These are phyloP conservation scores for Dynastes hyllus DNA, from an alignment of 2,888 invertebrate genomes.

Conservation along the genomic window DNA sequence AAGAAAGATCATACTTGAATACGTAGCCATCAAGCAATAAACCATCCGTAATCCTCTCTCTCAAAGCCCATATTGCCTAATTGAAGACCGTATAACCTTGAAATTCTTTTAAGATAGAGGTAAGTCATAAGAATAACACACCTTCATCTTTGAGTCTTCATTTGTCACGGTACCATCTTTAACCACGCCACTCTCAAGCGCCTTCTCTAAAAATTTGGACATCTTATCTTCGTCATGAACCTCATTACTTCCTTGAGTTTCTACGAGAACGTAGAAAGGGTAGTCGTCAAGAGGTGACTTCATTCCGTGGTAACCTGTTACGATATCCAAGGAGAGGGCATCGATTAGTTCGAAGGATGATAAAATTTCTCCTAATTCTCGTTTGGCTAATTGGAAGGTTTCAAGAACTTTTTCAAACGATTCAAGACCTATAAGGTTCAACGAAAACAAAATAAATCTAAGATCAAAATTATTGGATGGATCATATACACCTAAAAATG, in stretches of 20 bases:
- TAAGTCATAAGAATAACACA: slow-evolving; percentile 62
- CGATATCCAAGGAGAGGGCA: slow-evolving; percentile 79
- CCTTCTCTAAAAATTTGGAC: slow-evolving; percentile 81
- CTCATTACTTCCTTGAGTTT: slow-evolving; percentile 90
- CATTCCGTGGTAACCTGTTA: slow-evolving; percentile 77
- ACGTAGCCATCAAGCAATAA: slow-evolving; percentile 88
- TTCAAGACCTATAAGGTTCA: slow-evolving; percentile 76
- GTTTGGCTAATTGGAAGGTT: slow-evolving; percentile 83
- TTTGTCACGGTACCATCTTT: slow-evolving; percentile 89
- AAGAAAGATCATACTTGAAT: slow-evolving; percentile 96
- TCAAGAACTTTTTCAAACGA: slow-evolving; percentile 86
- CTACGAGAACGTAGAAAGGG: slow-evolving; percentile 90
- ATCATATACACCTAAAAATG: slow-evolving; percentile 84
- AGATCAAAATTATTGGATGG: neutral
- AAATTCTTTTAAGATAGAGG: no score
- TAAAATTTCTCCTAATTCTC: slow-evolving; percentile 88
- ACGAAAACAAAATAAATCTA: neutral
- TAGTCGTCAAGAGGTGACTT: slow-evolving; percentile 78
- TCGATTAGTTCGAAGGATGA: slow-evolving; percentile 98
- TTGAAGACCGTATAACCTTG: neutral
- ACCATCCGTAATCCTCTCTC: slow-evolving; percentile 89
- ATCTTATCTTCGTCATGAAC: slow-evolving; percentile 93
- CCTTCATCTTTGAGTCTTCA: slow-evolving; percentile 88
- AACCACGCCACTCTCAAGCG: slow-evolving; percentile 82
- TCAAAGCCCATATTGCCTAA: slow-evolving; percentile 87